Evolutionary conservation across 2,888 invertebrate genomes (phyloP), one percentile per base, ranked within the genome.

Genomic region (Ariolimax columbianus): DNA sequence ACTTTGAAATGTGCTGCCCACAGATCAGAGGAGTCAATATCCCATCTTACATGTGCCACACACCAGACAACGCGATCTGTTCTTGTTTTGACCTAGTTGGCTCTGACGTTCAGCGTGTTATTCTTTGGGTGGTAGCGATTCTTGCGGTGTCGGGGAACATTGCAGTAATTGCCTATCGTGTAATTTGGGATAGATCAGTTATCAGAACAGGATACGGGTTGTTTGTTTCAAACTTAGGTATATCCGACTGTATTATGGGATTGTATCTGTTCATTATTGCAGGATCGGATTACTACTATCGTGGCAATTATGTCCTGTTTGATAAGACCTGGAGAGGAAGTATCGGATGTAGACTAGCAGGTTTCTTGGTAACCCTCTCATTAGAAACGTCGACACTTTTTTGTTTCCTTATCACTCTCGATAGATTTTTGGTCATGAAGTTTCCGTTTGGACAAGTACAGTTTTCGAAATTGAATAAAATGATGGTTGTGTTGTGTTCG

Each of bases 351-450:
- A 68, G 14, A 36, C 17, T 68, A 19, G 68, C 68, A 26, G 68
- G 68, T 14, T 68, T 68, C 14, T 89, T 89, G 89, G 68, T 89
- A 3, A 88, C 89, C 1, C 30, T 90, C 36, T 96, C 96, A 83
- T 95, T 95, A 86, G 96, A 96, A 91, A 95, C 95, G 4, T 96
- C 96, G 0, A 96, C 96, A 0, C 91, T 96, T 86, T 95, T 96
- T 81, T 93, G 96, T 26, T 95, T 95, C 0, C 89, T 96, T 86
- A 96, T 96, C 84, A 96, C 96, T 0, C 95, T 95, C 94, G 96
- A 96, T 91, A 95, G 96, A 23, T 95, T 96, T 89, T 94, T 95
- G 88, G 95, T 95, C 0, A 95, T 96, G 47, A 95, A 95, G 36
- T 94, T 95, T 87, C 95, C 96, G 26, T 93, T 96, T 79, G 95